Base-by-base conservation (phyloP, 2,888 invertebrate genomes). In the Macropis europaea region DNA sequence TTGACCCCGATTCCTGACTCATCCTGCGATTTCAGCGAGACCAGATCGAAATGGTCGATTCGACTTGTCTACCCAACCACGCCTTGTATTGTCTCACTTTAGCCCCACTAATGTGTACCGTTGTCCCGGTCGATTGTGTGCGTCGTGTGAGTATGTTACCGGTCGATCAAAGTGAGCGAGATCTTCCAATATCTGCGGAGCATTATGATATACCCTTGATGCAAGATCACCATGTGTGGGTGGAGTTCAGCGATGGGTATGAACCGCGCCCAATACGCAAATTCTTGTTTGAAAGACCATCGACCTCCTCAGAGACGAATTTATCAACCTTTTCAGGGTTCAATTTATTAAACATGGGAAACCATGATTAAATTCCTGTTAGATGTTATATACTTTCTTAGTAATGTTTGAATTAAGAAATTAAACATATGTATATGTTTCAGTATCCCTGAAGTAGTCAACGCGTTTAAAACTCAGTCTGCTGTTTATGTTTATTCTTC, bases 11-110 rank as follows among this genome's bases (percentile, higher is more conserved):
- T 76, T 76, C 53, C 71, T 71, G 71, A 73, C 66, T 74, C 76
- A 67, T 60, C 74, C 57, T 52, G 67, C 66, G 71, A 71, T 71
- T 74, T 71, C 60, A 60, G 71, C 40, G 62, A 43, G 76, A 30
- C 66, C 71, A 71, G 56, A 71, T 62, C 71, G 71, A 71, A 74
- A 40, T 36, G 62, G 57, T 63, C 62, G 54, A 50, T 36, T 45
- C 54, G 32, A 28, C 52, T 69, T 56, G 73, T 64, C 73, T 66
- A 69, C 73, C 54, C 48, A 62, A 74, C 76, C 76, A 76, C 76
- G 76, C 76, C 76, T 76, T 53, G 64, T 67, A 76, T 76, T 76
- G 76, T 76, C 76, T 76, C 68, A 67, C 64, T 59, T 57, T 52
- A 54, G 36, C 32, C 32, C 28, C 56, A 36, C 47, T 60, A 71